Percentiles rank a stretch among this genome's conserved stretches.
These are phyloP conservation scores for Leistus spinibarbis DNA, from an alignment of 2,888 invertebrate genomes.

Conservation along the genomic window DNA sequence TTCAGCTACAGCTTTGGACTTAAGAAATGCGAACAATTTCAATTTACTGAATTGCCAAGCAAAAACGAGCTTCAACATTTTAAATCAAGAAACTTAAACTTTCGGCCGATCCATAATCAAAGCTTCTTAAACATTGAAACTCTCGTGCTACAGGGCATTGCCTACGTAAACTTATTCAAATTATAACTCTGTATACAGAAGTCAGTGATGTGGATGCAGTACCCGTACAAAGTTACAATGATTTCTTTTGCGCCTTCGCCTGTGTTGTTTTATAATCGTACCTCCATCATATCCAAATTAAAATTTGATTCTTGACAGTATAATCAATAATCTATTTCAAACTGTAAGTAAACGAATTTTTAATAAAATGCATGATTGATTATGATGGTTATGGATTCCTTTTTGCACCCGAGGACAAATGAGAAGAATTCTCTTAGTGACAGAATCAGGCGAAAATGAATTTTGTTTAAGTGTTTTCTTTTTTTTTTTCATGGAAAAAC, in stretches of 20 bases:
- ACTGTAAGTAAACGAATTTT: background rate
- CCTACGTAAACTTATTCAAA: constrained; percentile 25
- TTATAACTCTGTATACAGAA: constrained; percentile 1
- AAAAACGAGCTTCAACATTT: constrained; percentile 24
- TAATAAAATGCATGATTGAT: background rate
- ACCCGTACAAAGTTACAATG: background rate
- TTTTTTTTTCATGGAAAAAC: background rate
- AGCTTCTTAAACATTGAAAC: background rate
- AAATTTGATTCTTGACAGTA: background rate
- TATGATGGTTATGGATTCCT: background rate
- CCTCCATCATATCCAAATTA: background rate
- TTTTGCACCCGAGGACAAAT: background rate
- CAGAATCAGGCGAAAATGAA: background rate
- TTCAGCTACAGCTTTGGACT: background rate
- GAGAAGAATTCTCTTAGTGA: background rate
- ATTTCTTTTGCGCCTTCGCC: background rate
- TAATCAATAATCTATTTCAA: background rate
- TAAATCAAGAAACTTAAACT: constrained; percentile 20
- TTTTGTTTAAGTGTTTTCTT: background rate
- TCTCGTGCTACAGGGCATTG: background rate
- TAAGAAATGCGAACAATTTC: constrained; percentile 11
- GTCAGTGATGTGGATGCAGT: background rate
- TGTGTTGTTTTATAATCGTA: background rate
- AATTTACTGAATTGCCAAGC: constrained; percentile 22
- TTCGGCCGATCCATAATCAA: constrained; percentile 25